Evolutionary conservation across 1,140 invertebrate species (phyloP).

Genomic region (Temnothorax curvispinosus): DNA sequence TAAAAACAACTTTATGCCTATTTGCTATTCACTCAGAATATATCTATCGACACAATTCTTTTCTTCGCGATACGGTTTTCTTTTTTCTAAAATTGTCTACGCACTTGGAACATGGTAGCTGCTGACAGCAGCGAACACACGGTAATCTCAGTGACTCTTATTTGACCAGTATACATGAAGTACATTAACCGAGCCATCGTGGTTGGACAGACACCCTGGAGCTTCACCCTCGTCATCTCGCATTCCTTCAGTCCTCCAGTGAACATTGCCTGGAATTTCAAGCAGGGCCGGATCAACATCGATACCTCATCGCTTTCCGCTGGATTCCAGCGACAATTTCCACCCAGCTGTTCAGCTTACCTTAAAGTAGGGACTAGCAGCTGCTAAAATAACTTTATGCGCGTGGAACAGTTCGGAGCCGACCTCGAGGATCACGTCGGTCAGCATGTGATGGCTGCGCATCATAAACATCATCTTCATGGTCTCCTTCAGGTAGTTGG

Average conservation of each 20-base stretch:
- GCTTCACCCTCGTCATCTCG: slow-evolving; percentile 93
- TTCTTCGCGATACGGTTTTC: neutral
- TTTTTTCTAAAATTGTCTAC: slow-evolving; percentile 42
- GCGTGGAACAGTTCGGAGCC: slow-evolving; percentile 94
- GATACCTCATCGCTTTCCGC: too few relatives aligned
- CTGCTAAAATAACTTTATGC: slow-evolving; percentile 96
- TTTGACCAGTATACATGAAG: slow-evolving; percentile 96
- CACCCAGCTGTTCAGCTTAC: slow-evolving; percentile 81
- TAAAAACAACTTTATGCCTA: neutral
- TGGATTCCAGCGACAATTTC: too few relatives aligned
- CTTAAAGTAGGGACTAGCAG: slow-evolving; percentile 98
- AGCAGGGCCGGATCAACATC: neutral
- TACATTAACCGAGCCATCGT: slow-evolving; percentile 93
- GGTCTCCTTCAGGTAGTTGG: slow-evolving; percentile 93
- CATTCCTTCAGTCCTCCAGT: slow-evolving; percentile 94
- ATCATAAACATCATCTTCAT: slow-evolving; percentile 97
- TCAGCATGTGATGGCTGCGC: slow-evolving; percentile 94
- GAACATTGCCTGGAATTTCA: slow-evolving; percentile 93
- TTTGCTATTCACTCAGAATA: neutral
- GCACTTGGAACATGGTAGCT: slow-evolving; percentile 97
- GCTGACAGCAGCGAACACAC: slow-evolving; percentile 96
- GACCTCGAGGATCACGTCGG: slow-evolving; percentile 95
- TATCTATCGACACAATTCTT: neutral
- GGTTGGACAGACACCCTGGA: slow-evolving; percentile 95
- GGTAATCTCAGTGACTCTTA: slow-evolving; percentile 95